Conservation (phyloP, 2,888 invertebrate species). For the Acleris holmiana region DNA sequence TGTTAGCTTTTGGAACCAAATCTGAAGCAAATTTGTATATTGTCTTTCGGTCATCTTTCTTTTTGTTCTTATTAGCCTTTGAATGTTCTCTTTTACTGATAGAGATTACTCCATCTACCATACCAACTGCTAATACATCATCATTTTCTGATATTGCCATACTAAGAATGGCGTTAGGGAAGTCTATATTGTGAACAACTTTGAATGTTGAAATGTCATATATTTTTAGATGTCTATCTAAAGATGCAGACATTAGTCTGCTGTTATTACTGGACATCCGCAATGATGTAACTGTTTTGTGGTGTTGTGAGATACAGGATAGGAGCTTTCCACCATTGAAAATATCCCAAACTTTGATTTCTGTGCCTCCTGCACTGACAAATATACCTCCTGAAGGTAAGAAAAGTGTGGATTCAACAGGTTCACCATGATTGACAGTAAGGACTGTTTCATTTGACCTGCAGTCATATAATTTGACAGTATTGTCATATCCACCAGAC, state of each 20-base stretch:
- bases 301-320: conserved; percentile 94
- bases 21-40: conserved; percentile 83
- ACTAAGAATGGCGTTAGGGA: conserved; percentile 95
- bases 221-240: conserved; percentile 97
- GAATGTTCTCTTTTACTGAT: conserved; percentile 90
- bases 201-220: conserved; percentile 95
- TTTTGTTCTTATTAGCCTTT: conserved; percentile 52
- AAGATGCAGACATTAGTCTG: conserved; percentile 93
- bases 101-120: conserved; percentile 96
- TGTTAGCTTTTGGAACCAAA: conserved; percentile 58
- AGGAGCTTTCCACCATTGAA: conserved; percentile 94
- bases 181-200: conserved; percentile 94
- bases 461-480: conserved; percentile 94
- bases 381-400: conserved; percentile 95
- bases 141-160: conserved; percentile 91
- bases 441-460: conserved; percentile 88
- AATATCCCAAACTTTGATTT: conserved; percentile 97
- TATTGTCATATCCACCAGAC: conserved; percentile 95
- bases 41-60: conserved; percentile 62
- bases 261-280: conserved; percentile 92
- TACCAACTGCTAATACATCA: conserved; percentile 94
- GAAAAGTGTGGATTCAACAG: conserved; percentile 94
- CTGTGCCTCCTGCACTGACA: conserved; percentile 95
- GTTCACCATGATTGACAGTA: conserved; percentile 93
- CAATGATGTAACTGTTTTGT: conserved; percentile 96